Evolutionary conservation across 2,797 vertebrate genomes (phyloP).

Genomic region (Morus bassanus): DNA sequence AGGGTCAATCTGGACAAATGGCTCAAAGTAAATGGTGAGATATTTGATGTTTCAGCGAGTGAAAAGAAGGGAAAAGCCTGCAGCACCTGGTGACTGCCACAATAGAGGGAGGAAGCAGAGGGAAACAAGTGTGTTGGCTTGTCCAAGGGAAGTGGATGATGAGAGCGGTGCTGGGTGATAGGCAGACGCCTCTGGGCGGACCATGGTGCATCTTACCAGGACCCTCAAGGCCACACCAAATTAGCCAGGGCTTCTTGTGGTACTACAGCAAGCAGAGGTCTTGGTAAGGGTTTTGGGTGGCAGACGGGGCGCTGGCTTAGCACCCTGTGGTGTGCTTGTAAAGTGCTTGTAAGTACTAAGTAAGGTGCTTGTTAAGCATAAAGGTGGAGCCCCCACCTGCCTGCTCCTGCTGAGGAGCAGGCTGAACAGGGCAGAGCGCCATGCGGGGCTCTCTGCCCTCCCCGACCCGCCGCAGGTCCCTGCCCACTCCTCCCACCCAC

Average conservation of each 20-base stretch:
- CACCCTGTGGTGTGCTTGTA: too few species aligned
- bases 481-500: fast-evolving
- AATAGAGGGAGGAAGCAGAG: not conserved
- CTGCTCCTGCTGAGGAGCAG: not conserved
- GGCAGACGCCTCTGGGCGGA: too few species aligned
- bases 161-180: fast-evolving
- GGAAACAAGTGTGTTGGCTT: not conserved
- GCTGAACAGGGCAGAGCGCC: not conserved
- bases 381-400: too few species aligned
- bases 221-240: not conserved
- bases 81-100: not conserved
- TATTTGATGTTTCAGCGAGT: not conserved
- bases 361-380: too few species aligned
- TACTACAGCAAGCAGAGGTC: not conserved
- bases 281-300: not conserved
- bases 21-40: not conserved
- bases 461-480: not conserved
- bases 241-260: fast-evolving
- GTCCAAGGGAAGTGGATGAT: not conserved
- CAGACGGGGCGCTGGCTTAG: not conserved
- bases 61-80: not conserved
- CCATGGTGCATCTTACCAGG: fast-evolving
- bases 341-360: not conserved
- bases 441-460: fast-evolving
- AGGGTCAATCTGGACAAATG: not conserved